Evolutionary conservation across 2,797 vertebrate species (phyloP).

Genomic region (Rhyacichthys aspro): DNA sequence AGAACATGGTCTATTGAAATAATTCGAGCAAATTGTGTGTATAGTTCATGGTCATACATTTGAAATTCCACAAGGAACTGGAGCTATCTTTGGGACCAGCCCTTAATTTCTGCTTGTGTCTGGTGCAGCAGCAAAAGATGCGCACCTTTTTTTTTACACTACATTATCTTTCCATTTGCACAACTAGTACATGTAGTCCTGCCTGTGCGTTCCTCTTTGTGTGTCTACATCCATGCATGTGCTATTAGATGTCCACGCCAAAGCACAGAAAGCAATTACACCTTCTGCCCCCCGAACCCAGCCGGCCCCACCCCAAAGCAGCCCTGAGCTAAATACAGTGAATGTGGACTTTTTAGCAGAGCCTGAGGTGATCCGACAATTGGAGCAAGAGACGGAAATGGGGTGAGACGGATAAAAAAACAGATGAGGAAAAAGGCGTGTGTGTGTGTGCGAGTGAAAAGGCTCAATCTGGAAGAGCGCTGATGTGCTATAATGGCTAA

Average conservation of each 20-base stretch:
- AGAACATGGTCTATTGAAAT: no score
- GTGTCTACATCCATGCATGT: slow-evolving; percentile 40
- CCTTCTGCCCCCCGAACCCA: slow-evolving; percentile 17
- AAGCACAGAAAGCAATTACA: slow-evolving; percentile 68
- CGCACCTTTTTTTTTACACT: not conserved
- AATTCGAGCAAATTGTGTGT: not conserved
- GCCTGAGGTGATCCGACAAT: slow-evolving; percentile 64
- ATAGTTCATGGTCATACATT: slow-evolving; percentile 34
- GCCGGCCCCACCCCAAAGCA: slow-evolving; percentile 19
- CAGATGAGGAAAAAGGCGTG: slow-evolving; percentile 40
- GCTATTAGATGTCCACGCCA: slow-evolving; percentile 56
- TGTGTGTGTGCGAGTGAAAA: slow-evolving; percentile 61
- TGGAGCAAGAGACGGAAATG: slow-evolving; percentile 67
- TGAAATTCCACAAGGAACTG: slow-evolving; percentile 4
- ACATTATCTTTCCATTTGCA: slow-evolving; percentile 45
- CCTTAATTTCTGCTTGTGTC: slow-evolving; percentile 18
- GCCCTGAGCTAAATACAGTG: slow-evolving; percentile 47
- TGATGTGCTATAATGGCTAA: slow-evolving; percentile 58
- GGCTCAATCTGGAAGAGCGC: slow-evolving; percentile 64
- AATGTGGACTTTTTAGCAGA: slow-evolving; percentile 63
- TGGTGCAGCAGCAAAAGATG: slow-evolving; percentile 42
- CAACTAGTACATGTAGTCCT: not conserved
- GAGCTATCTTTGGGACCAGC: slow-evolving; percentile 9
- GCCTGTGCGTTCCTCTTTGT: slow-evolving; percentile 15
- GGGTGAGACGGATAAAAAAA: slow-evolving; percentile 68